Percentiles rank a stretch among this genome's conserved stretches.
Conservation (phyloP, 1,140 invertebrate genomes). For the Drosophila lini region DNA sequence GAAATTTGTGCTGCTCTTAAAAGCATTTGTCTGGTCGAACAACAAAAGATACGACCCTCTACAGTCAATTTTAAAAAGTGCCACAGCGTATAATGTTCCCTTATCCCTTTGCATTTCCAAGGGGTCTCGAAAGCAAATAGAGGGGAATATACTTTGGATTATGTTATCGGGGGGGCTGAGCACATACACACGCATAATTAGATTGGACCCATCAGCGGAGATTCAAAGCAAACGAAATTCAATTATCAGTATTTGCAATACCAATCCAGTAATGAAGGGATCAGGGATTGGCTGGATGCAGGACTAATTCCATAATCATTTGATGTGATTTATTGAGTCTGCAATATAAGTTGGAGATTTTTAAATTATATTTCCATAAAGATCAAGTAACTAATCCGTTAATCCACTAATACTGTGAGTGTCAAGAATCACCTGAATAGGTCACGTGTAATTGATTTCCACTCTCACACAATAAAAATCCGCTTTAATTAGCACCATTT, state of each 20-base stretch:
- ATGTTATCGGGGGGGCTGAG: constrained; percentile 13
- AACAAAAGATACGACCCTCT: constrained; percentile 37
- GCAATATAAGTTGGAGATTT: not conserved
- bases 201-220: constrained; percentile 26
- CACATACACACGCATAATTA: constrained; percentile 34
- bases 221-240: constrained; percentile 43
- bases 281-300: not conserved
- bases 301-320: constrained; percentile 5
- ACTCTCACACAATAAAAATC: not conserved
- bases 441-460: constrained; percentile 11
- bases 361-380: not conserved
- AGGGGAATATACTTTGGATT: constrained; percentile 22
- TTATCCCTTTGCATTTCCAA: constrained; percentile 34
- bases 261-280: constrained; percentile 5
- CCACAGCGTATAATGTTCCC: constrained; percentile 31
- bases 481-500: not conserved
- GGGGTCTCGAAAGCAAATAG: constrained; percentile 13
- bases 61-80: constrained; percentile 73
- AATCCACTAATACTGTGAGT: not conserved
- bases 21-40: constrained; percentile 69
- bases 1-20: constrained; percentile 64
- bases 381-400: too few relatives aligned
- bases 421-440: not conserved
- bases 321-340: not conserved
- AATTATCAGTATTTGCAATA: constrained; percentile 31